Base-by-base conservation (phyloP, 1,140 invertebrate species). In the Samia ricini region DNA sequence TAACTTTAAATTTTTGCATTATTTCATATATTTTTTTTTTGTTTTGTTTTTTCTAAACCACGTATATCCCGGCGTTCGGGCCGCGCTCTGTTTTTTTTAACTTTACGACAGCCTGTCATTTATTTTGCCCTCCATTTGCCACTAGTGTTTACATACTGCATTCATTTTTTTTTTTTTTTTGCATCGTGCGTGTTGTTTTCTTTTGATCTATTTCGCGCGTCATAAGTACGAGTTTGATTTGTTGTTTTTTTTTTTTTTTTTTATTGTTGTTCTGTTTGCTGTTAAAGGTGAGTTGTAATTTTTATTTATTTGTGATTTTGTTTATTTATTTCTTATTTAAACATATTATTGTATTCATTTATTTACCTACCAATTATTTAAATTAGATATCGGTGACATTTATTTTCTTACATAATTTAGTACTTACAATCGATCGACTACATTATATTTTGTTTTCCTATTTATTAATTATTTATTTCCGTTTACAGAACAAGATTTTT, bases 1-100 rank as follows among this genome's bases (percentile, higher is more conserved):
- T 64, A 72, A 75, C 33, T 80, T 80, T 70, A 56, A 76, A 79
- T 79, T 78, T 77, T 72, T 67, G 36, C 54, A 70, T 42, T 42
- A 4, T 15, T 42, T 42, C 0, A 8, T 36, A 36, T 42, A 15
- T 42, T 42, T 42, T 42, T 1, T 15, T 42, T 12, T 42, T 56
- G 57, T 55, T 63, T 63, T 64, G 12, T 29, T 26, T 22, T 56
- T 26, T 26, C 26, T 18, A 56, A 56, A 57, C 20, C 18, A 20
- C 26, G 60, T 52, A 64, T 22, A 52, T 61, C 54, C 42, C 65
- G 56, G 7, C 26, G 20, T 26, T 29, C 18, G 33, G 12, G 10
- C n/a, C 29, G 29, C 56, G 68, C 68, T 67, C 60, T 51, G 24
- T 59, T 60, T 69, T 69, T 65, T 69, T 68, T 67, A 48, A 64